phyloP scores from a whole-genome alignment of 2,888 invertebrate genomes.

The Syrphus vitripennis region DNA sequence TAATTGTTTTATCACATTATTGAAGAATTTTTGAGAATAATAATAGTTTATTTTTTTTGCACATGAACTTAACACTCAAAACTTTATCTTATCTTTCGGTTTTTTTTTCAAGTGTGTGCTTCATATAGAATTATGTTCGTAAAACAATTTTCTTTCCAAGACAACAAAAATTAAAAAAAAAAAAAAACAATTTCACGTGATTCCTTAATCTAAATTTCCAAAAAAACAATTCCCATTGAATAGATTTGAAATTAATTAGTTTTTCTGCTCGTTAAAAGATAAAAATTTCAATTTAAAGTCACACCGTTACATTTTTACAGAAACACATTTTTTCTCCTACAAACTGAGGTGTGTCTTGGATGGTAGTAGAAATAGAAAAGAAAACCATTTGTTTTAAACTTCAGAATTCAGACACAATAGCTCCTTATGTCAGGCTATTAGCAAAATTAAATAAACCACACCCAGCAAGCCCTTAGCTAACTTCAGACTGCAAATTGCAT shows the following conservation, averaged over 20 bases:
- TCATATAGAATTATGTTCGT: neutral
- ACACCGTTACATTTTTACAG: neutral
- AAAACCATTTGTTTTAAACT: neutral
- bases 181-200: neutral
- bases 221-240: neutral
- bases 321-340: neutral
- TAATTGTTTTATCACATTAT: neutral
- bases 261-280: neutral
- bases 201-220: neutral
- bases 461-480: neutral
- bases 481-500: neutral
- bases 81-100: conserved; percentile 14
- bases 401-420: neutral
- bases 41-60: neutral
- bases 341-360: neutral
- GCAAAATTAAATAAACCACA: conserved; percentile 15
- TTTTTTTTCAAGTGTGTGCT: neutral
- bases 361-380: neutral
- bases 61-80: neutral
- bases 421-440: neutral
- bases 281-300: neutral
- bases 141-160: neutral
- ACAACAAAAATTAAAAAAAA: no score
- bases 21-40: neutral
- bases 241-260: neutral